Evolutionary conservation across 2,797 vertebrate genomes (phyloP).

Genomic region (Danionella dracula): DNA sequence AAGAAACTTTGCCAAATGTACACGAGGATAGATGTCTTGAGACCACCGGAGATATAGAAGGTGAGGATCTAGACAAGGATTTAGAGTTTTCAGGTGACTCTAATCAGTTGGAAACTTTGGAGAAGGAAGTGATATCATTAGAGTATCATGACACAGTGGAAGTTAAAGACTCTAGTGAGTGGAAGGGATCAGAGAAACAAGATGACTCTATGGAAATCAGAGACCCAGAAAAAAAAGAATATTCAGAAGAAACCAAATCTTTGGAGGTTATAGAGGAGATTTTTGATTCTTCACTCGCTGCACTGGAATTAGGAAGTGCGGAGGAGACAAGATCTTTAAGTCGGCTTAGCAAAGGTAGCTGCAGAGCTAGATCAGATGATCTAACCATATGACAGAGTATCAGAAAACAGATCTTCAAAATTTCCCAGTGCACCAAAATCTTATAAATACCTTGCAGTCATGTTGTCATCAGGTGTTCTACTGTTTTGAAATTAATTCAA

Average conservation of each 20-base stretch:
- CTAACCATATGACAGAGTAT: slow-evolving; percentile 83
- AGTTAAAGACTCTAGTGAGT: not conserved
- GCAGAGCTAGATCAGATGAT: slow-evolving; percentile 90
- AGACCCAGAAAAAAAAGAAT: slow-evolving; percentile 37
- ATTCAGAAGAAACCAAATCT: slow-evolving; percentile 45
- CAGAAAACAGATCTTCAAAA: not conserved
- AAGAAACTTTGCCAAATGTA: not conserved
- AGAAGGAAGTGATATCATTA: not conserved
- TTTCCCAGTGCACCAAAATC: not conserved
- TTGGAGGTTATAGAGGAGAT: slow-evolving; percentile 55
- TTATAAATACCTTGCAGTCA: too few species aligned
- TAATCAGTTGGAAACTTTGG: not conserved
- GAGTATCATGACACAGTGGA: not conserved
- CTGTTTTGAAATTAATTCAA: too few species aligned
- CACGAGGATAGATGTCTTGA: not conserved
- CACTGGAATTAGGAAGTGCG: slow-evolving; percentile 58
- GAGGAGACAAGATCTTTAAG: slow-evolving; percentile 83
- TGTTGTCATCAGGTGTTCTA: too few species aligned
- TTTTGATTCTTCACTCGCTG: slow-evolving; percentile 57
- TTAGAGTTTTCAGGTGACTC: not conserved
- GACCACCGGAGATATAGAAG: not conserved
- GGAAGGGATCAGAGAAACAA: not conserved
- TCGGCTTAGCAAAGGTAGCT: slow-evolving; percentile 90
- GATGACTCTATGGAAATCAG: not conserved
- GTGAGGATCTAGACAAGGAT: not conserved